Evolutionary conservation across 37 sponge, comb jelly and placozoan species (phyloP), one percentile per base, ranked within the genome.

Genomic region (Chondrilla cf. caribensis): DNA sequence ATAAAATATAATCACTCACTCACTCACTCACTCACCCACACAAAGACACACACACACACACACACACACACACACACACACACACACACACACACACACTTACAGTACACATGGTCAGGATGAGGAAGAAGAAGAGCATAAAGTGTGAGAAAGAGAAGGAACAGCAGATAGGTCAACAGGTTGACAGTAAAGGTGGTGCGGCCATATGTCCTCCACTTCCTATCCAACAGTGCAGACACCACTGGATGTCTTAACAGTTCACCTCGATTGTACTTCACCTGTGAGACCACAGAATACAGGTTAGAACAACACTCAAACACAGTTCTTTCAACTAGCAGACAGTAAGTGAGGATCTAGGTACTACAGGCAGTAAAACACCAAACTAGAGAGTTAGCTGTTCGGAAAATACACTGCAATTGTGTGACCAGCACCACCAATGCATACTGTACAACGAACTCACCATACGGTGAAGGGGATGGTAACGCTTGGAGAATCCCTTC

Each of bases 161-260:
- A 94, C 31, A 92, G 19, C 29, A 92, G 38, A 67, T 91, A 99
- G 54, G 92, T 58, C 55, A 87, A 5, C 42, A 99, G 86, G 82
- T 96, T 96, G 44, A 59, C 58, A 77, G 79, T 83, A 89, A 90
- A 99, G 70, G 92, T 70, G 37, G 54, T 38, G 32, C 90, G 93
- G 5, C 93, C 97, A 62, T 84, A 96, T 6, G 44, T 67, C 26
- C 41, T 81, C 99, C 99, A 99, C 89, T 94, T 94, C 75, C 85
- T 71, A 67, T 84, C 39, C 40, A 99, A 88, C 64, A 62, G 64
- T 9, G 29, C 29, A 62, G 64, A n/a, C 64, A 62, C 64, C 15
- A 62, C 64, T 7, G 64, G 64, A 62, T 62, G 64, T n/a, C 29
- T 62, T 7, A 62, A 15, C 18, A 62, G 64, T 9, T 62, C 64